phyloP scores from a whole-genome alignment of 2,113 vertebrate genomes.

The Crotalus horridus region DNA sequence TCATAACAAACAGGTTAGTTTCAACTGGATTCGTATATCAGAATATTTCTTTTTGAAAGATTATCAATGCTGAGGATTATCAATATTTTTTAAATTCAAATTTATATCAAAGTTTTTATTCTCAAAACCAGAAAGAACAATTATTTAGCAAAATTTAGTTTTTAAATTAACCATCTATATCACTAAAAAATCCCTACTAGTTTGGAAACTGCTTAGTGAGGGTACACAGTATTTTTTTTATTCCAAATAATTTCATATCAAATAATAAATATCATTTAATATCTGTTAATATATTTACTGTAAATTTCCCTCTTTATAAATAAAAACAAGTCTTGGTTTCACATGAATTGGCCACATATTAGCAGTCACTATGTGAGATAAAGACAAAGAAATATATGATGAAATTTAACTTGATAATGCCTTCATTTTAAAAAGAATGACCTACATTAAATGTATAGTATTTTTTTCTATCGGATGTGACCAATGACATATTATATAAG shows the following conservation, averaged over 20 bases:
- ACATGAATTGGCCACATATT: neutral
- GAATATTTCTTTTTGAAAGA: slow-evolving; percentile 1
- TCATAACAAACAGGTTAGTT: neutral
- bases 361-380: neutral
- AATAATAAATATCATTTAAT: neutral
- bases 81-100: neutral
- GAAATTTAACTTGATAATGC: neutral
- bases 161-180: neutral
- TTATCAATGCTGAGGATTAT: neutral
- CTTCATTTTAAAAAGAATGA: neutral
- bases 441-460: neutral
- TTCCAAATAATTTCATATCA: neutral
- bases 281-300: neutral
- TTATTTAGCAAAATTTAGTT: neutral
- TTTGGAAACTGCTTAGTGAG: neutral
- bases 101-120: neutral
- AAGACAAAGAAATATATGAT: neutral
- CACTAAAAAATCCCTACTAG: neutral
- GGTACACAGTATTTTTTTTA: neutral
- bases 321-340: neutral
- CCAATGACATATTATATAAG: neutral
- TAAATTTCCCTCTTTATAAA: neutral
- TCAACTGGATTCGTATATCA: neutral
- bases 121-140: neutral
- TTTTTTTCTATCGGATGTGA: neutral